Base-by-base conservation (phyloP, 1,140 invertebrate genomes). In the Drosophila ambigua region DNA sequence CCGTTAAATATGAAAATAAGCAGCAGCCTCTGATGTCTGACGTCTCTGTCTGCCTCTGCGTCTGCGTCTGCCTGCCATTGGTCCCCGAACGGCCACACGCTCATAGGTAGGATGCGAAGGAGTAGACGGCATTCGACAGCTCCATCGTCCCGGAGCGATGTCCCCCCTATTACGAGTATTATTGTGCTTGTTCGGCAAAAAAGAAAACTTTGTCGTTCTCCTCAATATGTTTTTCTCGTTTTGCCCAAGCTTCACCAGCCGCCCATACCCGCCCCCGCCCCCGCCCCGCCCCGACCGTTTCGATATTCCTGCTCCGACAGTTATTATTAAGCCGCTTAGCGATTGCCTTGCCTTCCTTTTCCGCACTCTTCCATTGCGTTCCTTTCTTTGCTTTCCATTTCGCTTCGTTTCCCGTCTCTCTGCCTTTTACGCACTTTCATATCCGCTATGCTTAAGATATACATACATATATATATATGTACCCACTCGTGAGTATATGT, bases 261-360 rank as follows among this genome's bases (percentile, higher is more conserved):
- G n/a, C n/a, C n/a, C n/a, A n/a, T n/a, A 16, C 23, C 31, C 50
- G 53, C 44, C 23, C 23, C 4, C n/a, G n/a, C 0, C 23, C 23
- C 23, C 20, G 20, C 20, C 2, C 20, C 20, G 20, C n/a, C 23
- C 31, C 51, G 45, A 46, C 39, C 67, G 35, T 31, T 75, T 75
- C 65, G 64, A 69, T 68, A 57, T 68, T 68, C 51, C 31, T 57
- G 63, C 43, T 35, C 1, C 52, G 72, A 65, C 73, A 76, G 73
- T 76, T 77, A 77, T 77, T 77, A 66, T 82, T 77, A 82, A 82
- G 74, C 79, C 74, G 79, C 79, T 82, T 82, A 77, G 53, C 64
- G 55, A 51, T 62, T 39, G 65, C 73, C 63, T 72, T 46, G 67
- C 20, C 5, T 39, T 39, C 31, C 9, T 35, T 35, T 35, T 35